Conservation (phyloP, 1,140 invertebrate species). For the Bombus impatiens region DNA sequence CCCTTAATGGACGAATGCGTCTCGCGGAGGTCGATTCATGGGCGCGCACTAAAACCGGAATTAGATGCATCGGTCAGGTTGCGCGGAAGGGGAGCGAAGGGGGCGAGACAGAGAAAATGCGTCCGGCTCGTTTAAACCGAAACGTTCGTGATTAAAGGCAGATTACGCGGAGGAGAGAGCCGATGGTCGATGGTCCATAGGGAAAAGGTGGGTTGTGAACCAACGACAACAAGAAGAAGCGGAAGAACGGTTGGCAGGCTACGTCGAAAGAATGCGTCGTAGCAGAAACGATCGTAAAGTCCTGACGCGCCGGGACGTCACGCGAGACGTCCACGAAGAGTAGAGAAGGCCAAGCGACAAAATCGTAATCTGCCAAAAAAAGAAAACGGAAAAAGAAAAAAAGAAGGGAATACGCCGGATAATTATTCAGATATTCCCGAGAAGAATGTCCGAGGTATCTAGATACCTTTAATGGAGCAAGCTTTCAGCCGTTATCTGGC, state of each 20-base stretch:
- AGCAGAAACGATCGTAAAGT: slow-evolving; percentile 55
- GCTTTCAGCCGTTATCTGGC: slow-evolving; percentile 79
- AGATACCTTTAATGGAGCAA: slow-evolving; percentile 80
- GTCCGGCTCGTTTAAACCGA: slow-evolving; percentile 52
- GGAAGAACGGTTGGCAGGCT: neutral
- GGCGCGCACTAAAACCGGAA: slow-evolving; percentile 51
- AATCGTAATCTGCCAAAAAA: slow-evolving; percentile 70
- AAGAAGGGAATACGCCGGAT: slow-evolving; percentile 70
- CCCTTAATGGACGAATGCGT: slow-evolving; percentile 42
- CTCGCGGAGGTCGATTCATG: slow-evolving; percentile 18
- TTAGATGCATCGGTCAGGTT: slow-evolving; percentile 14
- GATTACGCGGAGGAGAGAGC: slow-evolving; percentile 29
- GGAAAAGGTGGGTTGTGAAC: neutral
- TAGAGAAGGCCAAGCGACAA: slow-evolving; percentile 58
- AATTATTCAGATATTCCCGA: slow-evolving; percentile 78
- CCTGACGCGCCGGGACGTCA: slow-evolving; percentile 48
- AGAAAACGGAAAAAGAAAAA: neutral
- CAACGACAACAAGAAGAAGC: neutral
- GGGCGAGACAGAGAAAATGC: slow-evolving; percentile 11
- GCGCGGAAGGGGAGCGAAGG: neutral
- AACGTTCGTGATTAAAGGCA: slow-evolving; percentile 59
- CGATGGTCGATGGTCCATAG: neutral
- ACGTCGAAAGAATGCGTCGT: slow-evolving; percentile 40
- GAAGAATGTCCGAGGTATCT: slow-evolving; percentile 76
- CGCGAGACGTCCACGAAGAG: slow-evolving; percentile 51